Evolutionary conservation across 2,888 invertebrate genomes (phyloP), one percentile per base, ranked within the genome.

Genomic region (Penaeus monodon): DNA sequence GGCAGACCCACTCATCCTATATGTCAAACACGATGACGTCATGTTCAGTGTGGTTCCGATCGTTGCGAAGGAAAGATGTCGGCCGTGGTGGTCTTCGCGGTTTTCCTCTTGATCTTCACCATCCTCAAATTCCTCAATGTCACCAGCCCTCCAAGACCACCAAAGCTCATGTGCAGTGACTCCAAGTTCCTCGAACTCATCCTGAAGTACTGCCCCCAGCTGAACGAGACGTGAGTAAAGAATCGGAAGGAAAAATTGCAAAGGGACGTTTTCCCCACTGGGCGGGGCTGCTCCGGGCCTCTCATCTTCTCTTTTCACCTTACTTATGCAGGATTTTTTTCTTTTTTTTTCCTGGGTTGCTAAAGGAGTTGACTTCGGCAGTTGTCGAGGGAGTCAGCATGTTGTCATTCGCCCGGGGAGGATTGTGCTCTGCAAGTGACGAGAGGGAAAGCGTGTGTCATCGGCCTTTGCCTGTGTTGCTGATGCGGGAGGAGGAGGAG

Each of bases 211-310:
- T 95, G 96, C 89, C 96, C 96, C 64, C 94, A 95, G 90, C 93
- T 97, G 88, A 94, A 94, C 91, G 96, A 96, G 93, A 96, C 96
- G 97, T 97, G 94, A 96, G 97, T 96, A 83, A 27, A 17, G n/a
- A 68, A 70, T 33, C 14, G 22, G 24, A 27, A 6, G 70, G 70
- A 33, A 70, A 29, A 70, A 24, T 27, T 17, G 70, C 27, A 70
- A 20, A 33, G 70, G 70, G 27, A 12, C 22, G 57, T 66, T 77
- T 70, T n/a, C 44, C 29, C 64, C 27, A 38, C 38, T 73, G 27
- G 29, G 57, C 57, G 57, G 57, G 57, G 57, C 57, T 17, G 57
- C 57, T 57, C 57, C 57, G 20, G 1, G 57, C 1, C 17, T 57
- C 17, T 57, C 57, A 57, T 57, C 57, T 57, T 17, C 8, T 57